Base-by-base conservation (phyloP, 1,140 invertebrate genomes). In the Drosophila parabipectinata region DNA sequence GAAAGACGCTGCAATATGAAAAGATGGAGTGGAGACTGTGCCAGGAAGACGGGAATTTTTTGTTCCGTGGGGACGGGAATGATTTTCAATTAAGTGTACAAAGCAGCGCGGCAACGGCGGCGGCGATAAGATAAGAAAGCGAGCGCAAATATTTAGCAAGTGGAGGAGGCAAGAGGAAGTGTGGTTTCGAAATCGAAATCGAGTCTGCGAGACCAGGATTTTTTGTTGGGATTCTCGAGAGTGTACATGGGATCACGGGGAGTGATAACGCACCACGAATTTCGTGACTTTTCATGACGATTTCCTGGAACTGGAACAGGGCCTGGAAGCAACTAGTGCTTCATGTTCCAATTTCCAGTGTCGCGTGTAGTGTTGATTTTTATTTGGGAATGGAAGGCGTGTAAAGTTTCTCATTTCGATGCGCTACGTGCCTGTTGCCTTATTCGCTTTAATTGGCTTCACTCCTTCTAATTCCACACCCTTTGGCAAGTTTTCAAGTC, bases 21-120 rank as follows among this genome's bases (percentile, higher is more conserved):
- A 48, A 75, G 71, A 60, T 12, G 32, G 66, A 74, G 45, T 51
- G 34, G 32, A 64, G 59, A 76, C 55, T 67, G 61, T 61, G 41
- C 51, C 67, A 71, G 67, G 67, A 71, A 69, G 64, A 57, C 64
- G 50, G 64, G 39, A 68, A 69, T 56, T 69, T 68, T 56, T 63
- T 28, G 26, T 28, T 28, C 26, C 47, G 56, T 67, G 45, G 47
- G 63, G 58, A 37, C 41, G 24, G 39, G 44, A 71, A 69, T 41
- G 64, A 71, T 71, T 71, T 84, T 80, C 66, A 79, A 84, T 80
- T 84, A 80, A 85, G 76, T 80, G 81, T 73, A 85, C 66, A 79
- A 75, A 76, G 63, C 77, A 55, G 34, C 51, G 24, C 26, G 32
- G 34, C 64, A 71, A 59, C 77, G 50, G 32, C 51, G 10, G n/a